Evolutionary conservation across 1,140 invertebrate genomes (phyloP).

Genomic region (Episyrphus balteatus): DNA sequence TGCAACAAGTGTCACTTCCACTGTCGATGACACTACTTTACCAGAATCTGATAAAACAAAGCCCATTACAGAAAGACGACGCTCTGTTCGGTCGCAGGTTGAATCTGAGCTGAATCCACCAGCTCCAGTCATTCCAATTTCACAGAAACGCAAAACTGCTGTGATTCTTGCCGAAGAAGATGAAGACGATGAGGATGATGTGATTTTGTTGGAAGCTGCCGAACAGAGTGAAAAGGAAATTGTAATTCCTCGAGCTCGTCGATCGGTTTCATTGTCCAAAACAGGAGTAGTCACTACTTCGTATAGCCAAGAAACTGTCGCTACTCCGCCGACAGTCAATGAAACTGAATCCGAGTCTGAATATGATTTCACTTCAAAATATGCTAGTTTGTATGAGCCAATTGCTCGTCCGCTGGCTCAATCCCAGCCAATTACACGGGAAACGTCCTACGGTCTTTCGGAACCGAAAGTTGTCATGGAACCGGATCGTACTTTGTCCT

Average conservation of each 20-base stretch:
- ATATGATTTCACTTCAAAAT: too few species aligned
- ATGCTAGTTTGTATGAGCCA: too few species aligned
- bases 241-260: slow-evolving; percentile 2
- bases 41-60: neutral
- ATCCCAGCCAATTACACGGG: too few species aligned
- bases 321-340: too few species aligned
- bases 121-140: slow-evolving; percentile 13
- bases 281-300: slow-evolving; percentile 26
- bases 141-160: slow-evolving; percentile 15
- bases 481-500: too few species aligned
- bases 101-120: slow-evolving; percentile 17
- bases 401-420: too few species aligned
- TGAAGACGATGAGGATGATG: neutral
- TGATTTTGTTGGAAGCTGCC: neutral
- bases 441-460: too few species aligned
- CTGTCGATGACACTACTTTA: too few species aligned
- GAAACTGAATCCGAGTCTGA: too few species aligned
- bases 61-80: neutral
- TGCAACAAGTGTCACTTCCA: slow-evolving; percentile 8
- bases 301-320: slow-evolving; percentile 16
- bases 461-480: too few species aligned
- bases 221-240: neutral
- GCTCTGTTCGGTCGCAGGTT: slow-evolving; percentile 5
- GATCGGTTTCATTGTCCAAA: slow-evolving; percentile 21
- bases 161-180: slow-evolving; percentile 1